Conservation (phyloP, 2,888 invertebrate species). For the Gymnosoma rotundatum region DNA sequence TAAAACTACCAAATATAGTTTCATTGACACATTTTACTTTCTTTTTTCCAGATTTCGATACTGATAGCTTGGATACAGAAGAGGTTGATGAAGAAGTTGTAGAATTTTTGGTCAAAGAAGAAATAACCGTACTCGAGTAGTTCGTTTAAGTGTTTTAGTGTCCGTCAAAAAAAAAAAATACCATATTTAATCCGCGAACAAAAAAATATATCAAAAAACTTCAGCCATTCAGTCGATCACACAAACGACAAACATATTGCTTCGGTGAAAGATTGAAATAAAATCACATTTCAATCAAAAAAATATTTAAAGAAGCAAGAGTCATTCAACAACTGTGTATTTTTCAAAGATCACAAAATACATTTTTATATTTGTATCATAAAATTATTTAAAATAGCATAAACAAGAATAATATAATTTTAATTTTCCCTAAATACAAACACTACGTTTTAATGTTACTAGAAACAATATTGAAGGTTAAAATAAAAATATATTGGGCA, state of each 20-base stretch:
- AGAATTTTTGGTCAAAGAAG: conserved; percentile 99
- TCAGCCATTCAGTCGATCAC: background rate
- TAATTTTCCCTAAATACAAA: too few relatives aligned
- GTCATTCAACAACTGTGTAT: conserved; percentile 57
- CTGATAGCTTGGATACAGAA: conserved; percentile 95
- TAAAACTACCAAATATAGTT: background rate
- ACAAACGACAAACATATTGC: background rate
- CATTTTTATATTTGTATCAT: background rate
- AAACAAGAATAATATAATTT: background rate
- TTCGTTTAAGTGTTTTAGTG: conserved; percentile 37
- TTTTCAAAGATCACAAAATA: conserved; percentile 33
- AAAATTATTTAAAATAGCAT: background rate
- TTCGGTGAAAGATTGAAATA: conserved; percentile 21
- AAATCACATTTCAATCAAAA: conserved; percentile 23
- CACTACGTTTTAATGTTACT: too few relatives aligned
- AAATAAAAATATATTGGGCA: conserved; percentile 62
- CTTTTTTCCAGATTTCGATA: conserved; percentile 90
- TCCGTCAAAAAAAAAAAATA: conserved; percentile 29
- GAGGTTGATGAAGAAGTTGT: conserved; percentile 97
- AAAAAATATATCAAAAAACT: background rate
- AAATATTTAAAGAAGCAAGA: conserved; percentile 43
- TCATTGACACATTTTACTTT: conserved; percentile 72
- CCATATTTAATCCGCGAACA: conserved; percentile 34
- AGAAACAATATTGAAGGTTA: conserved; percentile 38
- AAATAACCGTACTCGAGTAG: conserved; percentile 91